Conservation (phyloP, 2,113 vertebrate genomes). For the Scortum barcoo region DNA sequence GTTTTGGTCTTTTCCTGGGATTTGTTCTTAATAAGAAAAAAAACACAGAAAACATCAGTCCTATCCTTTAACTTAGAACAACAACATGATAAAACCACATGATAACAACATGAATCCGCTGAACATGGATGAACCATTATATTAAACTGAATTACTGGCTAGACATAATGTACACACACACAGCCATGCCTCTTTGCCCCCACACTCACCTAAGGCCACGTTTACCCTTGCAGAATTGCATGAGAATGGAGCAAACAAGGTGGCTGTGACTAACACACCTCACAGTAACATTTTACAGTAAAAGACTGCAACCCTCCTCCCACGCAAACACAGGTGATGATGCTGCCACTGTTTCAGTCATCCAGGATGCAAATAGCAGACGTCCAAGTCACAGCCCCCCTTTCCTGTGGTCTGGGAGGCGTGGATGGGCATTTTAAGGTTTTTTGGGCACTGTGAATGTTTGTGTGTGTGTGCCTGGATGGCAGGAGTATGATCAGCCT, state of each 20-base stretch:
- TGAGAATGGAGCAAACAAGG: slow-evolving; percentile 54
- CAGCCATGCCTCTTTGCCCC: slow-evolving; percentile 6
- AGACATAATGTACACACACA: not conserved
- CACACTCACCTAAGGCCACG: slow-evolving; percentile 18
- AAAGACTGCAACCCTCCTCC: slow-evolving; percentile 26
- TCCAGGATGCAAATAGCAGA: slow-evolving; percentile 74
- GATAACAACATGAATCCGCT: not conserved
- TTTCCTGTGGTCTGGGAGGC: slow-evolving; percentile 41
- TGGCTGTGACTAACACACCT: slow-evolving; percentile 74
- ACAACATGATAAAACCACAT: slow-evolving; percentile 9
- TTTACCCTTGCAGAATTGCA: slow-evolving; percentile 43
- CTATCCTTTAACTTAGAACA: not conserved
- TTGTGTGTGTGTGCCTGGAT: slow-evolving; percentile 18
- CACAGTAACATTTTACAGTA: slow-evolving; percentile 66
- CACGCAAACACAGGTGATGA: slow-evolving; percentile 57
- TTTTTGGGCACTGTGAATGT: slow-evolving; percentile 31
- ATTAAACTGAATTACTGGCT: not conserved
- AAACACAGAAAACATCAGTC: not conserved
- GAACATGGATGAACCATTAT: not conserved
- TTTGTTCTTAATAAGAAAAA: not conserved
- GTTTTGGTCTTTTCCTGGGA: not conserved
- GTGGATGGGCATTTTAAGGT: slow-evolving; percentile 33
- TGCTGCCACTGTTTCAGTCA: slow-evolving; percentile 59
- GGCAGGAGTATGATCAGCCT: slow-evolving; percentile 14
- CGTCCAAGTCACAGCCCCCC: slow-evolving; percentile 49